Evolutionary conservation across 2,888 invertebrate species (phyloP).

Genomic region (Cephus spinipes): DNA sequence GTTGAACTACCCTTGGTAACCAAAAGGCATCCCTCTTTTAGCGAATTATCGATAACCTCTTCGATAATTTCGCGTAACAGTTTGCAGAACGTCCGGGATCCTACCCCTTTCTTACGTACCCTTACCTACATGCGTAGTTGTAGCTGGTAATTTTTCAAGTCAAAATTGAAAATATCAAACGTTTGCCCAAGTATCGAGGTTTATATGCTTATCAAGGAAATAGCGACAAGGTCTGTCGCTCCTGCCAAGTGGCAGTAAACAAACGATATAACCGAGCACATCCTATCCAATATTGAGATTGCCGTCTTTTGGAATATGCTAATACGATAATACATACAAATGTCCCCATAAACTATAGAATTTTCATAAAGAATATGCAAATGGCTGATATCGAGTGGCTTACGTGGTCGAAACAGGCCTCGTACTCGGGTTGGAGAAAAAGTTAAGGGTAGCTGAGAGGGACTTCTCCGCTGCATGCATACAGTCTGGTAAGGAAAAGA

Average conservation of each 20-base stretch:
- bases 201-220: conserved; percentile 18
- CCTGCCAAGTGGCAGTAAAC: conserved; percentile 55
- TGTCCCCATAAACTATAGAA: conserved; percentile 66
- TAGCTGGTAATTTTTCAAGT: background rate
- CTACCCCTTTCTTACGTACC: background rate
- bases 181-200: background rate
- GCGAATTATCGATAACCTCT: background rate
- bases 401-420: conserved; percentile 20
- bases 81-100: background rate
- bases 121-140: too few species aligned
- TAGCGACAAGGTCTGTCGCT: conserved; percentile 2
- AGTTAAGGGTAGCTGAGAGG: background rate
- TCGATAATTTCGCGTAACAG: background rate
- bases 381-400: conserved; percentile 61
- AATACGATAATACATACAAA: conserved; percentile 67
- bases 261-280: conserved; percentile 57
- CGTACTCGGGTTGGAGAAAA: background rate
- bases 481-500: background rate
- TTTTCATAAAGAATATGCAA: conserved; percentile 67
- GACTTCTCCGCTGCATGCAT: background rate
- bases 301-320: conserved; percentile 66
- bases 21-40: background rate
- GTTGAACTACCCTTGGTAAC: background rate
- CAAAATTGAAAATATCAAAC: background rate
- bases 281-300: conserved; percentile 66